A percentile compares a stretch with the other conserved stretches of the same genome.
These are phyloP conservation scores for Campaea margaritaria DNA, from an alignment of 2,888 invertebrate genomes.

Conservation along the genomic window DNA sequence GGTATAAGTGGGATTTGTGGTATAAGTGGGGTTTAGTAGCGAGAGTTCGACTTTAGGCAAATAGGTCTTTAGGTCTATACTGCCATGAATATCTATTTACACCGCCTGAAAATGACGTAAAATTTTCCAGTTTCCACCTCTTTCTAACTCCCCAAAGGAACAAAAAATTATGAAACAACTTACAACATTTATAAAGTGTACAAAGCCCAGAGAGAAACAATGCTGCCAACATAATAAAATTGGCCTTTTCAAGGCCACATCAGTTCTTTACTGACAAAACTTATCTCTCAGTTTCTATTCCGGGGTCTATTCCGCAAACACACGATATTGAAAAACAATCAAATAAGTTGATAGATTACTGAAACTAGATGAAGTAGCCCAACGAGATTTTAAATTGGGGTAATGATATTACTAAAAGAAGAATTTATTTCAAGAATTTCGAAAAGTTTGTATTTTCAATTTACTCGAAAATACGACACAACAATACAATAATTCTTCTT, in stretches of 20 bases:
- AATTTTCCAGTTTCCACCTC: background rate
- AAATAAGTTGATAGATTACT: too few species aligned
- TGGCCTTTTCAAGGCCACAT: slow-evolving; percentile 36
- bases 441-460: too few species aligned
- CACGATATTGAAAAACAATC: background rate
- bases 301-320: slow-evolving; percentile 17
- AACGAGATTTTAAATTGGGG: too few species aligned
- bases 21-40: too few species aligned
- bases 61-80: too few species aligned
- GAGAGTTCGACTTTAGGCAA: too few species aligned
- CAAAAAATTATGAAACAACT: slow-evolving; percentile 37
- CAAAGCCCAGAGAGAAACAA: slow-evolving; percentile 51
- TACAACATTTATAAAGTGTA: slow-evolving; percentile 43
- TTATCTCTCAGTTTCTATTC: slow-evolving; percentile 9
- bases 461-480: too few species aligned
- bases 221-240: slow-evolving; percentile 48
- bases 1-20: too few species aligned
- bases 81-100: background rate
- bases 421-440: too few species aligned
- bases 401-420: too few species aligned
- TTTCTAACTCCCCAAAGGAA: slow-evolving; percentile 23
- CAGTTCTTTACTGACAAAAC: slow-evolving; percentile 38
- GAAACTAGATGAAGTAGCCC: too few species aligned
- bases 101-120: background rate
- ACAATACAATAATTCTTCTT: too few species aligned